A percentile compares a stretch with the other conserved stretches of the same genome.
These are phyloP conservation scores for Lobophora halterata DNA, from an alignment of 2,888 invertebrate species.

Conservation along the genomic window DNA sequence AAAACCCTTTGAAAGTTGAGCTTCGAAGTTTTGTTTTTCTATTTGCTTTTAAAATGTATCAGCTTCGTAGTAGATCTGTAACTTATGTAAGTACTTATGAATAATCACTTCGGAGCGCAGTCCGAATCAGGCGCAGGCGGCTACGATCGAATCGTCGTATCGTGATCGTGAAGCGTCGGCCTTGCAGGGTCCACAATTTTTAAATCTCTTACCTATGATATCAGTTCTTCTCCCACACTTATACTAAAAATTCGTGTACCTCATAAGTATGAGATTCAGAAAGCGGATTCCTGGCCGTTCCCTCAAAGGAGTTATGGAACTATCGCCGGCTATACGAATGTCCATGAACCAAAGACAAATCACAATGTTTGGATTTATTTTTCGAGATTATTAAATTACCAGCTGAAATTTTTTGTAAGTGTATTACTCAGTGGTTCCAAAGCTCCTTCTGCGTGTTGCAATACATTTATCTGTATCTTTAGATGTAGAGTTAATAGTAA, in stretches of 20 bases:
- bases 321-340: conserved; percentile 46
- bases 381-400: conserved; percentile 65
- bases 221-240: too few relatives aligned
- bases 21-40: conserved; percentile 51
- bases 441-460: conserved; percentile 77
- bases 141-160: conserved; percentile 28
- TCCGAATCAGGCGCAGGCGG: conserved; percentile 35
- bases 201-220: too few relatives aligned
- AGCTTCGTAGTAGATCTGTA: conserved; percentile 78
- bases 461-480: conserved; percentile 72
- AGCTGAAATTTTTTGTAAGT: conserved; percentile 60
- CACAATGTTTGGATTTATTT: conserved; percentile 69
- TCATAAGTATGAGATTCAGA: too few relatives aligned
- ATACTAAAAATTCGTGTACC: too few relatives aligned
- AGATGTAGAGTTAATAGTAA: conserved; percentile 77
- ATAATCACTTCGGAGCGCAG: conserved; percentile 55
- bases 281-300: conserved; percentile 37
- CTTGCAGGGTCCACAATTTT: too few relatives aligned
- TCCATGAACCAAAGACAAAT: conserved; percentile 76
- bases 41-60: conserved; percentile 72
- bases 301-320: conserved; percentile 75
- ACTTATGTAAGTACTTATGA: conserved; percentile 78
- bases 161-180: conserved; percentile 26
- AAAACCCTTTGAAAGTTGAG: conserved; percentile 23
- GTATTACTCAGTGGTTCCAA: conserved; percentile 74